These are phyloP conservation scores for Dryomyza anilis DNA, from an alignment of 2,888 invertebrate species.

Conservation along the genomic window DNA sequence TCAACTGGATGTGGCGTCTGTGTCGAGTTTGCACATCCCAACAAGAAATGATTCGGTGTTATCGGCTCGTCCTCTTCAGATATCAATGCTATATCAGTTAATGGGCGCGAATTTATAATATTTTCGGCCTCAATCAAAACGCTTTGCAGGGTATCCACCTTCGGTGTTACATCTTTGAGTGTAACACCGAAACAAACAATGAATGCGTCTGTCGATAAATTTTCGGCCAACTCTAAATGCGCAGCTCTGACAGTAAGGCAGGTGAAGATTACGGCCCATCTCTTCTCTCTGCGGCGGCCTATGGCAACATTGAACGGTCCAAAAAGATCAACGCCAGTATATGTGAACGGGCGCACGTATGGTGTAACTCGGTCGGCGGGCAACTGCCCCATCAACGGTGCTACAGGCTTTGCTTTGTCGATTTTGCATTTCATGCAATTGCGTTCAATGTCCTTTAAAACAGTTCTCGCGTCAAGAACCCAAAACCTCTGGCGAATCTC, in stretches of 20 bases:
- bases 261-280: constrained; percentile 28
- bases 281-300: constrained; percentile 28
- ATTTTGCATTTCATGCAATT: constrained; percentile 20
- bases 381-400: constrained; percentile 30
- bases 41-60: constrained; percentile 16
- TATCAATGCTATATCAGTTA: background rate
- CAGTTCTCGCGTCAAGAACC: too few relatives aligned
- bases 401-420: constrained; percentile 9
- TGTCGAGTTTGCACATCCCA: constrained; percentile 13
- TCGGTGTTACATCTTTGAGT: background rate
- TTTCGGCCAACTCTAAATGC: constrained; percentile 20
- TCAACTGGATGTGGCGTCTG: too few relatives aligned
- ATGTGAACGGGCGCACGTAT: constrained; percentile 27
- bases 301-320: constrained; percentile 26
- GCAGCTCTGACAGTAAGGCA: background rate
- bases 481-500: too few relatives aligned
- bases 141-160: constrained; percentile 20
- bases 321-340: constrained; percentile 32
- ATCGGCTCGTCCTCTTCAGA: background rate
- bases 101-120: constrained; percentile 5
- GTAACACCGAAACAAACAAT: constrained; percentile 28
- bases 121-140: too few relatives aligned
- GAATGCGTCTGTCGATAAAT: constrained; percentile 28
- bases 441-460: constrained; percentile 18
- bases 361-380: constrained; percentile 28